These are phyloP conservation scores for Labeo catla DNA, from an alignment of 2,113 vertebrate genomes.

Conservation along the genomic window DNA sequence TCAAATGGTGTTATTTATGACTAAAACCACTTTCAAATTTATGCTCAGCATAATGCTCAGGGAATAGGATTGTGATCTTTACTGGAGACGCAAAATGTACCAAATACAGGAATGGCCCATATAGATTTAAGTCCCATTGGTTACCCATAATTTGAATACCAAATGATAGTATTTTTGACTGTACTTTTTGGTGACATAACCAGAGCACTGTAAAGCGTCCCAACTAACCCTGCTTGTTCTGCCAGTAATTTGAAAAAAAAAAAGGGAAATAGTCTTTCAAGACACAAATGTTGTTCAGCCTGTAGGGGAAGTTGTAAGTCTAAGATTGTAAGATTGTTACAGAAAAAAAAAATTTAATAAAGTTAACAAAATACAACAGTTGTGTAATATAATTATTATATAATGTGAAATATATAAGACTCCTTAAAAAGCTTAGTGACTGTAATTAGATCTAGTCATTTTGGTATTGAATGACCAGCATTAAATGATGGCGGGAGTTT, in stretches of 20 bases:
- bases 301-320: background rate
- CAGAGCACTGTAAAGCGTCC: background rate
- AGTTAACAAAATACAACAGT: background rate
- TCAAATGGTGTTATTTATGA: background rate
- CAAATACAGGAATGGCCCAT: background rate
- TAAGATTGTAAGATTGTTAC: background rate
- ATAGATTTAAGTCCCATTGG: background rate
- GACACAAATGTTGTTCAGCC: background rate
- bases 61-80: background rate
- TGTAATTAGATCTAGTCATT: background rate
- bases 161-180: background rate
- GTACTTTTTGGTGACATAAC: constrained; percentile 9
- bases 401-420: background rate
- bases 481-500: background rate
- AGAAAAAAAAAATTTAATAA: no score
- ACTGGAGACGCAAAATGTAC: background rate
- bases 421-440: background rate
- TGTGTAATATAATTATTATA: background rate
- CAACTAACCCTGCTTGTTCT: background rate
- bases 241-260: background rate
- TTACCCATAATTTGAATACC: background rate
- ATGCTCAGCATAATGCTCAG: no score
- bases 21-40: background rate
- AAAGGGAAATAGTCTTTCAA: background rate
- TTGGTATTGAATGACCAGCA: background rate